Base-by-base conservation (phyloP, 2,888 invertebrate genomes). In the Creontiades dilutus region DNA sequence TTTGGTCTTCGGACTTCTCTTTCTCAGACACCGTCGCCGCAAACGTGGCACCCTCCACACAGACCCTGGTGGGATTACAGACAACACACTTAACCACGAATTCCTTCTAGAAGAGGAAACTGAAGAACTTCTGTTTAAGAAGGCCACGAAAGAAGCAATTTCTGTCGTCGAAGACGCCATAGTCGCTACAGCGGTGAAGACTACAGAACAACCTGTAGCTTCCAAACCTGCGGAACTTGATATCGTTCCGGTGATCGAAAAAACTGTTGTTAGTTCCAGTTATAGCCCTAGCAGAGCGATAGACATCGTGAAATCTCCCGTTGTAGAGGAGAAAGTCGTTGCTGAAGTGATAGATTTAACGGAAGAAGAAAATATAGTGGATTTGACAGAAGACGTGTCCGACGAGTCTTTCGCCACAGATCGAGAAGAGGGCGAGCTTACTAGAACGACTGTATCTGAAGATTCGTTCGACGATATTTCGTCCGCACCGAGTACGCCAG, bases 11-110 rank as follows among this genome's bases (percentile, higher is more conserved):
- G 91, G 91, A 75, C 81, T 91, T 23, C 89, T 91, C 52, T 91
- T 91, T 90, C 89, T 91, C 57, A 90, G 90, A 90, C 89, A 86
- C 87, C 90, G 90, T 81, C 91, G 90, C 90, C 91, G 90, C 89
- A 90, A 89, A 90, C 88, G 90, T 86, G 90, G 90, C 82, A 89
- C 52, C 91, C 89, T 80, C 90, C 90, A 81, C 76, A 90, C 89
- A 90, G 91, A 91, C 76, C 90, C 82, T 68, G 90, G 91, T 85
- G 78, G 90, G 68, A 61, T 47, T 89, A 57, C 84, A 55, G 90
- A 86, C 82, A 75, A 27, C 85, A 85, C 52, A 89, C 90, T 68
- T 89, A 90, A 85, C 78, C 81, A 78, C 85, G 16, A 68, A 46
- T 86, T 37, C 28, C 27, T 52, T 37, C 47, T 52, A 4, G 37